Evolutionary conservation across 2,797 vertebrate genomes (phyloP).

Genomic region (Hipposideros larvatus): DNA sequence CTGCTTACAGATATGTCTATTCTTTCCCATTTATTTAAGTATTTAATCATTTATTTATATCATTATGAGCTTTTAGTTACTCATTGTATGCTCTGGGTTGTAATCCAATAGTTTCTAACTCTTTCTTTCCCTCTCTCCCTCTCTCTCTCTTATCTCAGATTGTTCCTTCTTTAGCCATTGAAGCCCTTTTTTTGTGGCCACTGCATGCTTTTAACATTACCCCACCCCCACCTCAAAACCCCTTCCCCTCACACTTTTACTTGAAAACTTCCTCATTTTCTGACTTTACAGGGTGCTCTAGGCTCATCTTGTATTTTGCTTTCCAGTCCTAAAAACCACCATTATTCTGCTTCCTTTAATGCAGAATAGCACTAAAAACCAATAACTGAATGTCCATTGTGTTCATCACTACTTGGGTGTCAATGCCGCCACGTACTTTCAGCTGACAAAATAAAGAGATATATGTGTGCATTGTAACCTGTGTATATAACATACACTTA

Average conservation of each 20-base stretch:
- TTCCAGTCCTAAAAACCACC: neutral
- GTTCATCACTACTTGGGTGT: neutral
- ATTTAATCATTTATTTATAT: neutral
- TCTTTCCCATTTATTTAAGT: neutral
- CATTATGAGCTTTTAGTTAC: neutral
- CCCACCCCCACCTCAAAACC: neutral
- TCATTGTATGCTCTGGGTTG: neutral
- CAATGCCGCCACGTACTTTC: neutral
- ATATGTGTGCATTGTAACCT: neutral
- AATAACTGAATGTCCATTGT: neutral
- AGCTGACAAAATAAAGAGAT: neutral
- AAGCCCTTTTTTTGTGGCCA: neutral
- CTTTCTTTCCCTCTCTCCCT: neutral
- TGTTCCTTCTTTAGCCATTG: neutral
- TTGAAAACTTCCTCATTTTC: neutral
- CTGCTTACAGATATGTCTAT: neutral
- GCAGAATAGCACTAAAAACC: neutral
- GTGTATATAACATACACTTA: neutral
- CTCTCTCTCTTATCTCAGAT: neutral
- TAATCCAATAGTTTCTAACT: neutral
- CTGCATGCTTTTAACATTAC: neutral
- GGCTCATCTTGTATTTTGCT: neutral
- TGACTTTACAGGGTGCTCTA: neutral
- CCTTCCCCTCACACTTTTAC: neutral
- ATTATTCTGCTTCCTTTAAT: neutral